phyloP scores from a whole-genome alignment of 2,113 vertebrate species.

The Alces alces region DNA sequence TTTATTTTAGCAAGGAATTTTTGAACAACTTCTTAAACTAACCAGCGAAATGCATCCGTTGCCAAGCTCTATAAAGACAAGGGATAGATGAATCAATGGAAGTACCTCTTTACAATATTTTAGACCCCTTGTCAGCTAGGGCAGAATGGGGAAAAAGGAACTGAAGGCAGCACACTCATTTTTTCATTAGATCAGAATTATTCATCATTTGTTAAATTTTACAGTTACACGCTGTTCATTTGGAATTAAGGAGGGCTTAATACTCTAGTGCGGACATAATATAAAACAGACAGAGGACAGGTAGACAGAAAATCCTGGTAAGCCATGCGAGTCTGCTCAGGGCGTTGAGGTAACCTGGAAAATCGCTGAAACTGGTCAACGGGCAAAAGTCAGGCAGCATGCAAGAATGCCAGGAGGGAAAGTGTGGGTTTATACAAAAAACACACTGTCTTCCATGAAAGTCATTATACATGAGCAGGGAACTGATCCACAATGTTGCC shows the following conservation, averaged over 20 bases:
- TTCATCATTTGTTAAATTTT: slow-evolving; percentile 33
- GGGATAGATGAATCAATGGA: slow-evolving; percentile 14
- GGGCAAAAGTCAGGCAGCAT: background rate
- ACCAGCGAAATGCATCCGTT: slow-evolving; percentile 45
- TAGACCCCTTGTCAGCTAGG: slow-evolving; percentile 57
- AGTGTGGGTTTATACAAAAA: background rate
- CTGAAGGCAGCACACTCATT: background rate
- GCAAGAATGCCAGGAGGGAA: background rate
- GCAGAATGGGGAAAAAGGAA: background rate
- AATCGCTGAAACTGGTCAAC: background rate
- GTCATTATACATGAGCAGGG: background rate
- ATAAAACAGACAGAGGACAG: background rate
- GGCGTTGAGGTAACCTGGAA: background rate
- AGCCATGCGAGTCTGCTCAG: background rate
- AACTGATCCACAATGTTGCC: background rate
- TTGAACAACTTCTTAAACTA: slow-evolving; percentile 66
- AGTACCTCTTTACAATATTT: slow-evolving; percentile 1
- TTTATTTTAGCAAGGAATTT: slow-evolving; percentile 76
- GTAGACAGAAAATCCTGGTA: background rate
- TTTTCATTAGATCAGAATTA: slow-evolving; percentile 25
- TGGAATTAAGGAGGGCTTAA: background rate
- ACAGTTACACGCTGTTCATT: background rate
- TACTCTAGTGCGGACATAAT: background rate
- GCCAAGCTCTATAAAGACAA: slow-evolving; percentile 59
- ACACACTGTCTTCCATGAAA: background rate